A percentile compares a stretch with the other conserved stretches of the same genome.
phyloP scores from a whole-genome alignment of 2,888 invertebrate species.

The Anodontia alba region DNA sequence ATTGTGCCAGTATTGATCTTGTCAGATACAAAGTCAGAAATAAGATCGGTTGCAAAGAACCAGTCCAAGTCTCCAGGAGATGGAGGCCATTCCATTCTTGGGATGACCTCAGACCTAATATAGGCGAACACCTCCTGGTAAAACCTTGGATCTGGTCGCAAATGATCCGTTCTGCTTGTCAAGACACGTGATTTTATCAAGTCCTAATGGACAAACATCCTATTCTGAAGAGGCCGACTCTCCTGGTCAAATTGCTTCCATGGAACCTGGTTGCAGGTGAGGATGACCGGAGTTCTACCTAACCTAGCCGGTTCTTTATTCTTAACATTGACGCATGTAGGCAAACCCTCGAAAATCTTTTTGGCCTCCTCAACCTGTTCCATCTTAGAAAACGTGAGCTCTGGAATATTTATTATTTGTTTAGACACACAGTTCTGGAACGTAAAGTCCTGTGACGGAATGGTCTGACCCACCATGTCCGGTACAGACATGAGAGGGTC shows the following conservation, averaged over 20 bases:
- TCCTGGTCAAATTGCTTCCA: background rate
- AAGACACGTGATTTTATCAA: background rate
- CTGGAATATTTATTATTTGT: background rate
- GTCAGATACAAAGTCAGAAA: background rate
- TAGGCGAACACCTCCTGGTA: background rate
- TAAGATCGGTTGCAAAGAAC: background rate
- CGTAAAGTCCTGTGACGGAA: background rate
- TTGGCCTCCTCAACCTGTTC: no score
- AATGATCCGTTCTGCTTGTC: background rate
- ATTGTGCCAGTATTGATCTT: no score
- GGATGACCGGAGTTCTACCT: constrained; percentile 10
- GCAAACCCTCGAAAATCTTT: no score
- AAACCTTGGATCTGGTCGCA: background rate
- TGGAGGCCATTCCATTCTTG: background rate
- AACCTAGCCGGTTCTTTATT: background rate
- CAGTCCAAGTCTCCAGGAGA: background rate
- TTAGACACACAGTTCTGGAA: background rate
- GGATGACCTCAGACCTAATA: background rate
- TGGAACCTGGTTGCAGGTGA: background rate
- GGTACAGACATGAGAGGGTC: no score
- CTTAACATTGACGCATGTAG: no score
- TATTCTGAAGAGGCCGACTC: background rate
- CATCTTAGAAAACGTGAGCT: background rate
- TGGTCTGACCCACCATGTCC: background rate
- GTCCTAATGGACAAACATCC: background rate